Evolutionary conservation across 2,113 vertebrate genomes (phyloP).

Genomic region (Campylorhamphus procurvoides): DNA sequence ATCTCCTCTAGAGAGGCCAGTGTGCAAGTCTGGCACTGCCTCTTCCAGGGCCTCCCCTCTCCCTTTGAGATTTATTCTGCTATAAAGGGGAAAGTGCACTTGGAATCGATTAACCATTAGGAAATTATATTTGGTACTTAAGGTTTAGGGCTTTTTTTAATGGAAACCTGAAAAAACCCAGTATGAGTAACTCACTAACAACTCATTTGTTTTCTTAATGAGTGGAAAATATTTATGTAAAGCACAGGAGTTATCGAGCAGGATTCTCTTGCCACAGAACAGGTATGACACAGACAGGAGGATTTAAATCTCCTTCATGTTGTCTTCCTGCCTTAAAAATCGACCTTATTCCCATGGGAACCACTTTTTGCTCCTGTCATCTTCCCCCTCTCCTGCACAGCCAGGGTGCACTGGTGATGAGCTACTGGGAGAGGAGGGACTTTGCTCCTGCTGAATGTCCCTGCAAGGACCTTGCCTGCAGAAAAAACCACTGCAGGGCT

Average conservation of each 20-base stretch:
- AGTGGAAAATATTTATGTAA: conserved; percentile 27
- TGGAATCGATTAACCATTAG: background rate
- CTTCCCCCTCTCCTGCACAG: background rate
- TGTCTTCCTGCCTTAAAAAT: background rate
- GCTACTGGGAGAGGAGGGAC: background rate
- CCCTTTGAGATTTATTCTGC: background rate
- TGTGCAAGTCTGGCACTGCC: background rate
- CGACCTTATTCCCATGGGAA: conserved; percentile 21
- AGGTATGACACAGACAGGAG: background rate
- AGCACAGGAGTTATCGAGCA: conserved; percentile 44
- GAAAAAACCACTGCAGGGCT: background rate
- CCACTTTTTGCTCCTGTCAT: background rate
- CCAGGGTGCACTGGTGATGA: background rate
- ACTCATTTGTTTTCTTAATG: conserved; percentile 14
- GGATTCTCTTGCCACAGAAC: conserved; percentile 42
- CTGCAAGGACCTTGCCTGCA: background rate
- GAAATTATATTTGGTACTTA: background rate
- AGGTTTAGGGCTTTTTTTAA: background rate
- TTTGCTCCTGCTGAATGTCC: background rate
- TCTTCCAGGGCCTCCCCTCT: background rate
- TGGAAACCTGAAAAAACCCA: background rate
- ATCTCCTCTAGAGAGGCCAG: background rate
- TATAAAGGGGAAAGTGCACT: background rate
- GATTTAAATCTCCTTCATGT: conserved; percentile 27
- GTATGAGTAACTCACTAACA: background rate